phyloP scores from a whole-genome alignment of 1,140 invertebrate genomes.

The Maconellicoccus hirsutus region DNA sequence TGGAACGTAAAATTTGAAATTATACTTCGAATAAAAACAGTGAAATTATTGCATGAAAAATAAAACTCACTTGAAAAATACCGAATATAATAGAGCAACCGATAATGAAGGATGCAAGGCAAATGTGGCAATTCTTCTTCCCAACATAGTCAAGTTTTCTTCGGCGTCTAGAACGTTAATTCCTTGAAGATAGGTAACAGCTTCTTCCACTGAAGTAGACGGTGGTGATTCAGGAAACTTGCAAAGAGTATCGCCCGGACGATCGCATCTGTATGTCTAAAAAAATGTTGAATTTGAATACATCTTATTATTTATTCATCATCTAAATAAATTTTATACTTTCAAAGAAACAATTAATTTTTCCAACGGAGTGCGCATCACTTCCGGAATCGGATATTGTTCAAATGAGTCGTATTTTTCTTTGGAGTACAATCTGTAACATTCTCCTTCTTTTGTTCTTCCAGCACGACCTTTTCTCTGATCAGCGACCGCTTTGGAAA shows the following conservation, averaged over 20 bases:
- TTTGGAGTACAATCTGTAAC: conserved; percentile 59
- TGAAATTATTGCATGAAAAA: conserved; percentile 15
- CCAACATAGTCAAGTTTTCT: conserved; percentile 45
- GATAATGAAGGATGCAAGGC: conserved; percentile 43
- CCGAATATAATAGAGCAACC: conserved; percentile 41
- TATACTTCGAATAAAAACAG: background rate
- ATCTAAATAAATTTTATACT: conserved; percentile 12
- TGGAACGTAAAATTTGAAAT: background rate
- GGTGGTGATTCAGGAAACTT: conserved; percentile 45
- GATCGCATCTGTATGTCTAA: conserved; percentile 37
- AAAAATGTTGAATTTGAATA: background rate
- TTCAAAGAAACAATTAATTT: conserved; percentile 51
- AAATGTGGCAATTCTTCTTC: conserved; percentile 40
- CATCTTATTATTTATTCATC: background rate
- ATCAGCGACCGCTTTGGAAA: conserved; percentile 47
- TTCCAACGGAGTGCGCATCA: conserved; percentile 47
- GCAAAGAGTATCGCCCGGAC: conserved; percentile 40
- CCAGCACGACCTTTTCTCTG: conserved; percentile 56
- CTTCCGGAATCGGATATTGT: conserved; percentile 45
- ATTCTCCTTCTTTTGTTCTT: conserved; percentile 57
- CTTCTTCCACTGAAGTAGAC: conserved; percentile 35
- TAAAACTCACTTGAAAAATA: conserved; percentile 38
- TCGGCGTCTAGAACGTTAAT: conserved; percentile 42
- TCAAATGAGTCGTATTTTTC: conserved; percentile 38
- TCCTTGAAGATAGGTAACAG: conserved; percentile 41